Base-by-base conservation (phyloP, 1,140 invertebrate genomes). In the Magallana ariakensis region DNA sequence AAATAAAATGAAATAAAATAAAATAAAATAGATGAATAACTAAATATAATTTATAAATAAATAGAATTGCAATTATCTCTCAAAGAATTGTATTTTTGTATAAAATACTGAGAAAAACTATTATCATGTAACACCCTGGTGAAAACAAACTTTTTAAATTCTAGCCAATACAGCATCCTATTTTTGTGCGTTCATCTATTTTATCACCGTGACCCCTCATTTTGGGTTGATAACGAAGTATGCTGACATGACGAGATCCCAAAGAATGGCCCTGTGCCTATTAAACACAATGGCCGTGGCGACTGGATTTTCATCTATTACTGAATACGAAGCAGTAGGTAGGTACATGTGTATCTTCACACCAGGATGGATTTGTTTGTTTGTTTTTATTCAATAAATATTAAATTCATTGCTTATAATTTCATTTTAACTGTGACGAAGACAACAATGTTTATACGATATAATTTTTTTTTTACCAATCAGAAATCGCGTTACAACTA, bases 201-300 rank as follows among this genome's bases (percentile, higher is more conserved):
- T 93, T 75, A 56, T 93, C 11, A 87, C 91, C 11, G 94, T 93
- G 81, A 84, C 94, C 15, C 93, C 93, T 11, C 93, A 93, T 84
- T 89, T 96, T 82, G 95, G 97, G 85, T 93, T 97, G n/a, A 93
- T 95, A 26, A 92, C 93, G 2, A 95, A 95, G 80, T 97, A 97
- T 82, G 90, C 91, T 57, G 88, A 80, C 15, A 75, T 94, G 91
- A 85, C 86, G 16, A 84, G 70, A 9, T 15, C 57, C 6, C 66
- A 80, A 3, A 94, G 93, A 84, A 80, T 94, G 9, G 85, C 56
- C 1, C 53, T 85, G 26, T 90, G 90, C 85, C 82, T 94, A 8
- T 66, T 94, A 5, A 91, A 91, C 58, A 94, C 94, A 66, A 85
- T 93, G 60, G 93, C 90, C 22, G 93, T 94, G 92, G 84, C 92